phyloP scores from a whole-genome alignment of 35 echinoderm and acorn worm genomes.

The Chiridota heheva region DNA sequence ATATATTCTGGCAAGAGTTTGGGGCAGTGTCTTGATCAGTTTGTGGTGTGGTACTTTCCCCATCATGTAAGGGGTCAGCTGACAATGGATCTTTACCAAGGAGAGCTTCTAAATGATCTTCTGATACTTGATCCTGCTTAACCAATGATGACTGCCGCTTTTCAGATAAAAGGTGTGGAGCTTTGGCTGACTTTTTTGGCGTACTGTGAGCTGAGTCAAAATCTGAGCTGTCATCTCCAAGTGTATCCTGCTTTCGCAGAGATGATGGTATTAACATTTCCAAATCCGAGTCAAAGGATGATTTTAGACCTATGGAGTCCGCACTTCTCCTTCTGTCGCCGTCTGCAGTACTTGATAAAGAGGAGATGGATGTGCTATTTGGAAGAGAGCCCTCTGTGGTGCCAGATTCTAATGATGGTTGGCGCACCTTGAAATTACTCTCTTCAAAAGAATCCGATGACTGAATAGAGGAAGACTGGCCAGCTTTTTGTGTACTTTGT shows the following conservation, averaged over 20 bases:
- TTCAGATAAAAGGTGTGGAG: too few species aligned
- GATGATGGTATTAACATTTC: too few species aligned
- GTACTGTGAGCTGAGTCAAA: too few species aligned
- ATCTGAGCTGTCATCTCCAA: too few species aligned
- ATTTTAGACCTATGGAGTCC: slow-evolving; percentile 26
- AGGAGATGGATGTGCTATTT: slow-evolving; percentile 89
- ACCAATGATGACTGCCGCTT: slow-evolving; percentile 38
- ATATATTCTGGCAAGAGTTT: too few species aligned
- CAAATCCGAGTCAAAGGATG: slow-evolving; percentile 34
- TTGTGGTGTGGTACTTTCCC: neutral
- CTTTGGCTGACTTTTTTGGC: too few species aligned
- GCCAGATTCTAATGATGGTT: slow-evolving; percentile 77
- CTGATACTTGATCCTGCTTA: slow-evolving; percentile 26
- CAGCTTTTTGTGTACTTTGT: too few species aligned
- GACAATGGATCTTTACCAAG: neutral
- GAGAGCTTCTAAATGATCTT: neutral
- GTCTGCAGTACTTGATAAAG: slow-evolving; percentile 75
- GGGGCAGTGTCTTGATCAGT: too few species aligned
- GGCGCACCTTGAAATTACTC: slow-evolving; percentile 52
- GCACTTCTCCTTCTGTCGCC: slow-evolving; percentile 57
- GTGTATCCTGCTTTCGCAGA: too few species aligned
- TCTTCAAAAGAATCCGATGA: slow-evolving; percentile 41
- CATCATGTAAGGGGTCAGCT: neutral
- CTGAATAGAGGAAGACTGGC: neutral
- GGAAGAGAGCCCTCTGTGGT: slow-evolving; percentile 80